Evolutionary conservation across 2,888 invertebrate species (phyloP), one percentile per base, ranked within the genome.

Genomic region (Margaritifera margaritifera): DNA sequence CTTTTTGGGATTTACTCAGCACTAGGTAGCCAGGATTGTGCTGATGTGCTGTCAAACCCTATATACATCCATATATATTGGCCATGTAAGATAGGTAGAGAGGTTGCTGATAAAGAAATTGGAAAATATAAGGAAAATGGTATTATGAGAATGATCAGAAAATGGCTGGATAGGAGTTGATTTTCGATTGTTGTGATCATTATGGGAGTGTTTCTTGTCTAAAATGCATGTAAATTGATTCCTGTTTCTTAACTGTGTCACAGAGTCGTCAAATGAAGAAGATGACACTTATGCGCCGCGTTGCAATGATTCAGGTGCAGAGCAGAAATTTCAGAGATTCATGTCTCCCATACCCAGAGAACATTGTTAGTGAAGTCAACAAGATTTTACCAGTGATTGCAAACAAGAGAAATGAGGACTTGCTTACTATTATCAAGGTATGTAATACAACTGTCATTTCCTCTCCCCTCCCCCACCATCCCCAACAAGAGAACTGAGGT

Each of bases 351-450:
- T 85, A 77, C 72, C 87, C 88, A 5, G 72, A 84, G 31, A 74
- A 79, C 51, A 81, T 89, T 27, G 77, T 89, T 25, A 72, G 79
- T 19, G 79, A 80, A 31, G 80, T 88, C 24, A 81, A 82, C 69
- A 77, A 80, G 25, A 78, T 78, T 20, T 80, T 89, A 50, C 89
- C 89, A 2, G 73, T 83, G 31, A 85, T 87, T 22, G 88, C 89
- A 24, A 82, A 85, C 74, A 86, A 87, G 65, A 80, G 84, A 50
- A 89, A 89, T 69, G 87, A 88, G 61, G 87, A 87, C 58, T 83
- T 89, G 8, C 84, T 89, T 6, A 86, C 83, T 20, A 88, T 88
- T 65, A 89, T 89, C 59, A 88, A 89, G 86, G 89, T 88, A 69
- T 25, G 25, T 42, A 42, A 42, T 31, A 42, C 42, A 42, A 42